Conservation (phyloP, 2,797 vertebrate genomes). For the Acomys russatus region DNA sequence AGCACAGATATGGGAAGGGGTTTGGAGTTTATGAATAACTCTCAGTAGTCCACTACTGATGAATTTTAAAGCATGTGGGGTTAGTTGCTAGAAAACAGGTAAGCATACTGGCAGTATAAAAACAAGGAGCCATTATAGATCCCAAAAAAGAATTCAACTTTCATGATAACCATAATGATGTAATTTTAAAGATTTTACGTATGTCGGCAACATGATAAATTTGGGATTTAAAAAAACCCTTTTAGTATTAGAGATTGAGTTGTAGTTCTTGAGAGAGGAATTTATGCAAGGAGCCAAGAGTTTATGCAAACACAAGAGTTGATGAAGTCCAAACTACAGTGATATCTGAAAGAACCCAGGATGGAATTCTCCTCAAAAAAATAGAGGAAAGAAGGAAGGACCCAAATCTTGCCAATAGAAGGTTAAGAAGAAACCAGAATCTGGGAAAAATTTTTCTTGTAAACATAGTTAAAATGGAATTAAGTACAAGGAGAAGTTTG, state of each 20-base stretch:
- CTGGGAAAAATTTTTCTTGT: not conserved
- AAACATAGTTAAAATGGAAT: not conserved
- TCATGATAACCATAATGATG: not conserved
- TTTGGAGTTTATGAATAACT: not conserved
- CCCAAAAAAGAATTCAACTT: not conserved
- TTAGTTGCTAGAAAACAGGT: too few relatives aligned
- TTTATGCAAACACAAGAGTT: not conserved
- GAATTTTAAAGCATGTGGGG: not conserved
- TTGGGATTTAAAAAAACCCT: not conserved
- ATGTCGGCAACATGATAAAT: not conserved
- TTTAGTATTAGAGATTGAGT: not conserved
- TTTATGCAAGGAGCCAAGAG: not conserved
- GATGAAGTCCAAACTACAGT: not conserved
- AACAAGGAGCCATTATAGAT: not conserved
- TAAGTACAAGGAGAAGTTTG: not conserved
- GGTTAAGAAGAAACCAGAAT: not conserved
- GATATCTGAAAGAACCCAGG: not conserved
- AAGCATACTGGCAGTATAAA: not conserved
- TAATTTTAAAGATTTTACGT: slow-evolving; percentile 45
- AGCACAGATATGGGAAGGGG: not conserved
- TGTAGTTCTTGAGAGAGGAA: not conserved
- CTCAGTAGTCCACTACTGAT: not conserved
- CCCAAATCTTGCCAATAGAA: not conserved
- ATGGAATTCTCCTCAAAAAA: not conserved
- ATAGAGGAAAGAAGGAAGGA: not conserved